Evolutionary conservation across 2,888 invertebrate species (phyloP), one percentile per base, ranked within the genome.

Genomic region (Rambutsinella grinnellia): DNA sequence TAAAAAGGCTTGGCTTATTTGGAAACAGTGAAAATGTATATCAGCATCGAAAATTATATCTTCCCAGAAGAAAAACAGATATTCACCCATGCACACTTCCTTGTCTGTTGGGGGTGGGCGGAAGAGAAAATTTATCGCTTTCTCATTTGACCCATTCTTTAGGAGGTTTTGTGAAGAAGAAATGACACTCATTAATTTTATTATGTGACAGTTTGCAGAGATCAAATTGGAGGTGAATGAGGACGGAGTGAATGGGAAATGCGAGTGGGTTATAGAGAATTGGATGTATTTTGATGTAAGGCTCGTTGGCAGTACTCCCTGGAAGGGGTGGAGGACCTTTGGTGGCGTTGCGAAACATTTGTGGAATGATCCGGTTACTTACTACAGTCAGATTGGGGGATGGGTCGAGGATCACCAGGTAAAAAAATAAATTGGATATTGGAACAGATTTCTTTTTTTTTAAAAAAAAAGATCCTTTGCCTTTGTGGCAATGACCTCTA

Each of bases 321-420:
- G 79, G 51, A 53, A 68, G 27, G 69, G 58, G 8, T 23, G 67
- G n/a, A 72, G 67, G 36, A 79, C 74, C 24, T 71, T 81, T 69
- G 83, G 82, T 6, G 49, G 81, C 23, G 65, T 81, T 26, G 57
- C 81, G 15, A 83, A 83, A 60, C 79, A 83, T 69, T 74, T 76
- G 10, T 80, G 79, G 75, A 82, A 83, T 54, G 81, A 83, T 57
- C 81, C 80, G 27, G 67, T 24, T 3, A 63, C 65, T 8, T 81
- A 81, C 70, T 71, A 81, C 44, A 82, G 80, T 69, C 80, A 83
- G 69, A 61, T 79, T 46, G 44, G 26, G n/a, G 80, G 78, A n/a
- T 80, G 81, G 82, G 60, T 82, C 60, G 82, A 84, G 78, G 82
- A 81, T 27, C 68, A 70, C 36, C 80, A 81, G 81, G 84, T 84